Percentiles rank a stretch among this genome's conserved stretches.
These are phyloP conservation scores for Hirtodrosophila confusa DNA, from an alignment of 2,888 invertebrate genomes.

Conservation along the genomic window DNA sequence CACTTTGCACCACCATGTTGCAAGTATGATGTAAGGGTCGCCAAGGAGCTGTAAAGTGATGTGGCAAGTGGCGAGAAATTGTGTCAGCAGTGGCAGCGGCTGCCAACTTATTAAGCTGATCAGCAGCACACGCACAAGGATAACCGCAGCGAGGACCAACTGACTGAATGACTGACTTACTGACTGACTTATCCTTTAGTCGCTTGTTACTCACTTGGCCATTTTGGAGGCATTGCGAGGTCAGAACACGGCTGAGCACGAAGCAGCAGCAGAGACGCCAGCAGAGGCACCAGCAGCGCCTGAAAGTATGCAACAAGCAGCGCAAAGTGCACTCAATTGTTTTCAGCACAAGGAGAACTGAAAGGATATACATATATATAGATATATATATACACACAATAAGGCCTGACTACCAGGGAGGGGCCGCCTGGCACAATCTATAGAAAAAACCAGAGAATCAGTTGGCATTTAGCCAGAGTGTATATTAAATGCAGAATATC, in stretches of 20 bases:
- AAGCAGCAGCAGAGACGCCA: conserved; percentile 18
- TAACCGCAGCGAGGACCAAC: conserved; percentile 15
- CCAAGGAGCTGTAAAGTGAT: conserved; percentile 36
- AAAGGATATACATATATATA: conserved; percentile 1
- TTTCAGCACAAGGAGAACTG: conserved; percentile 28
- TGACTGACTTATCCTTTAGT: conserved; percentile 47
- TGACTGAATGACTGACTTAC: conserved; percentile 53
- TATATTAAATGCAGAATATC: conserved; percentile 56
- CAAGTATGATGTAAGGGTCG: conserved; percentile 58
- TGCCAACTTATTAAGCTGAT: conserved; percentile 62
- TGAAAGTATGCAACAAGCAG: conserved; percentile 68
- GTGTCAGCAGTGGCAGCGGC: conserved; percentile 63
- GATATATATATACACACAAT: conserved; percentile 9
- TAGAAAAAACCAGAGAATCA: conserved; percentile 44
- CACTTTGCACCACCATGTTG: conserved; percentile 22
- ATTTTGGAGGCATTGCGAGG: conserved; percentile 16
- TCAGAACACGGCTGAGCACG: conserved; percentile 32
- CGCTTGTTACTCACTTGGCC: conserved; percentile 22
- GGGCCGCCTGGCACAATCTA: conserved; percentile 11
- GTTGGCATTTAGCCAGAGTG: conserved; percentile 67
- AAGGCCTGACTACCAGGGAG: conserved; percentile 1
- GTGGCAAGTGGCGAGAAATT: conserved; percentile 53
- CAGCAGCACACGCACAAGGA: conserved; percentile 53
- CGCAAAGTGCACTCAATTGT: conserved; percentile 64
- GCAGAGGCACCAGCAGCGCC: conserved; percentile 39